These are phyloP conservation scores for Euwallacea fornicatus DNA, from an alignment of 1,140 invertebrate genomes.

Conservation along the genomic window DNA sequence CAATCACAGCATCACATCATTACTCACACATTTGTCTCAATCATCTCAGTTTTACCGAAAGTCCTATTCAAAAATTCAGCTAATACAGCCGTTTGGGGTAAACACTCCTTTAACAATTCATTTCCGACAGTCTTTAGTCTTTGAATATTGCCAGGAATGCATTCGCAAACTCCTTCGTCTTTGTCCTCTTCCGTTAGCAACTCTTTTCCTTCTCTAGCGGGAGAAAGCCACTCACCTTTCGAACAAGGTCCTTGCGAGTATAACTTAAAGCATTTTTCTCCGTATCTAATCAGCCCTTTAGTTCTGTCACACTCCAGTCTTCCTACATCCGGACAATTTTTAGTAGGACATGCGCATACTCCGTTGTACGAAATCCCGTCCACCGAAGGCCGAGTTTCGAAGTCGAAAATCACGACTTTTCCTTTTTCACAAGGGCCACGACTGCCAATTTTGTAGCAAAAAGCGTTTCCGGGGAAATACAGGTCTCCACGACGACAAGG, in stretches of 20 bases:
- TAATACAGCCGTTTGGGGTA: constrained; percentile 57
- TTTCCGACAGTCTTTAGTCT: constrained; percentile 39
- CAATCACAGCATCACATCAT: constrained; percentile 10
- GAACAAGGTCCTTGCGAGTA: constrained; percentile 75
- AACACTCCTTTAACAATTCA: constrained; percentile 48
- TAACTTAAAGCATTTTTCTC: constrained; percentile 68
- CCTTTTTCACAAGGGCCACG: constrained; percentile 70
- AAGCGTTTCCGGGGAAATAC: constrained; percentile 70
- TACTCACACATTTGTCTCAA: constrained; percentile 20
- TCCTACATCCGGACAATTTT: constrained; percentile 42
- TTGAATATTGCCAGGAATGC: constrained; percentile 67
- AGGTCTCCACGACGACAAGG: constrained; percentile 72
- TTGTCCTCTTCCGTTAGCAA: constrained; percentile 46
- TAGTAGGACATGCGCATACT: constrained; percentile 68
- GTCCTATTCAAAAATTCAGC: constrained; percentile 60
- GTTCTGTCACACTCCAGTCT: constrained; percentile 59
- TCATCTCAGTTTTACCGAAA: constrained; percentile 34
- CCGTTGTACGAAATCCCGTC: constrained; percentile 82
- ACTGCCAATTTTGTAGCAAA: constrained; percentile 74
- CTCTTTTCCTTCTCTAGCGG: constrained; percentile 50
- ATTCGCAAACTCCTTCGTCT: constrained; percentile 65
- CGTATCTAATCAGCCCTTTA: constrained; percentile 63
- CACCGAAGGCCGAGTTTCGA: constrained; percentile 69
- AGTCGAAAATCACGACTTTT: constrained; percentile 76
- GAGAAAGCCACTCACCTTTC: constrained; percentile 71